Base-by-base conservation (phyloP, 2,797 vertebrate genomes). In the Paratrypauchen microcephalus region DNA sequence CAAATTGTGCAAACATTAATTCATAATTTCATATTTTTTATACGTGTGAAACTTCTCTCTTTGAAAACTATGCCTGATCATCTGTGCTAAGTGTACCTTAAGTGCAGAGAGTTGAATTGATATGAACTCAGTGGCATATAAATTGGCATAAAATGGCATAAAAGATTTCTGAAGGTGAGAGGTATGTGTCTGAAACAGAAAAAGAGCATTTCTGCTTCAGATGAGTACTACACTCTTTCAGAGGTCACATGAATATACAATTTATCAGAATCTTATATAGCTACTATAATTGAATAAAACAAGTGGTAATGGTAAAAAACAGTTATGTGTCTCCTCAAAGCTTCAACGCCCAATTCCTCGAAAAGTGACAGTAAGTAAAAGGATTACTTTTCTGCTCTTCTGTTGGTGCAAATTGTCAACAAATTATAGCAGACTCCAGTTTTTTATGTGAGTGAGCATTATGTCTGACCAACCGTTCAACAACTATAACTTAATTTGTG, bases 121-220 rank as follows among this genome's bases (percentile, higher is more conserved):
- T 48, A 26, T 24, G 6, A 48, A 28, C 23, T 23, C 6, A 23
- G 13, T 50, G 39, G 24, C 24, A 48, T 48, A 26, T 23, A n/a
- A n/a, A n/a, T n/a, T n/a, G n/a, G n/a, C n/a, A n/a, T n/a, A n/a
- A n/a, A n/a, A n/a, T n/a, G n/a, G n/a, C 32, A 61, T 61, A 28
- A 48, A 26, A 65, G 13, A 45, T 59, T 72, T 24, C 48, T 47
- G 18, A 69, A 65, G 63, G 19, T 57, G 50, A 39, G 36, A 41
- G 39, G 11, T 13, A 70, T 69, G 7, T 70, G 21, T 65, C 39
- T 68, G 56, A n/a, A 61, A 68, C 61, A 67, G 41, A 68, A 26
- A 69, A 47, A 57, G 48, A 72, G 41, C 59, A 69, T 68, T 72
- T 32, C 68, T 26, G 28, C 56, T 80, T 71, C 9, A 15, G 50